Evolutionary conservation across 1,140 invertebrate species (phyloP).

Genomic region (Bombus affinis): DNA sequence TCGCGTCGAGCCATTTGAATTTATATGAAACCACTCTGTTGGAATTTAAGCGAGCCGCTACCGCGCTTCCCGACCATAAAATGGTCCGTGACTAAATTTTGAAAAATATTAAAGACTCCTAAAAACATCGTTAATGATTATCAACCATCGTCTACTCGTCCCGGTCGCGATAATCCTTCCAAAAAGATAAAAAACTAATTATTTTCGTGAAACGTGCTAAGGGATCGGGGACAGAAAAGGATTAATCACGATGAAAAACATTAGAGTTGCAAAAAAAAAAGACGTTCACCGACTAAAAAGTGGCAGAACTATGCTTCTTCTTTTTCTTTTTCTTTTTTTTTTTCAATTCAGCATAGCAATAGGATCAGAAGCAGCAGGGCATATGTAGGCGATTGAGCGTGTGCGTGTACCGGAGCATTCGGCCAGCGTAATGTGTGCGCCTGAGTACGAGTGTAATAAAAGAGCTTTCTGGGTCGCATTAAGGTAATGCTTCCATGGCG

Average conservation of each 20-base stretch:
- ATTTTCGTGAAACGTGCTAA: neutral
- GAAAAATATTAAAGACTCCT: neutral
- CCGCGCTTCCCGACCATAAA: neutral
- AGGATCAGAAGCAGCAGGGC: slow-evolving; percentile 39
- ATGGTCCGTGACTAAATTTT: neutral
- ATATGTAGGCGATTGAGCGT: slow-evolving; percentile 9
- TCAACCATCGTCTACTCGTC: neutral
- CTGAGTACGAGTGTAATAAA: slow-evolving; percentile 72
- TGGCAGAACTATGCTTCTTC: slow-evolving; percentile 23
- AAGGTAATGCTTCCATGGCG: slow-evolving; percentile 78
- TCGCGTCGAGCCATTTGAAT: neutral
- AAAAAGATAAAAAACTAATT: neutral
- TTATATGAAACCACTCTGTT: neutral
- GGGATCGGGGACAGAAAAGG: neutral
- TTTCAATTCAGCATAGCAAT: slow-evolving; percentile 57
- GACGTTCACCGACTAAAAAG: neutral
- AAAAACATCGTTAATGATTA: neutral
- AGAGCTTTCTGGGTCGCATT: slow-evolving; percentile 80
- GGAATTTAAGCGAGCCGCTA: neutral
- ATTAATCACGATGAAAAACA: slow-evolving; percentile 54
- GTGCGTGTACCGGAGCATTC: slow-evolving; percentile 34
- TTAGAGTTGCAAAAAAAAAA: slow-evolving; percentile 36
- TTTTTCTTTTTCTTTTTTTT: neutral
- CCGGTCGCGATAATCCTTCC: neutral
- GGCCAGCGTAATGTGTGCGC: slow-evolving; percentile 48